Base-by-base conservation (phyloP, 2,888 invertebrate genomes). In the Standfussiana lucernea region DNA sequence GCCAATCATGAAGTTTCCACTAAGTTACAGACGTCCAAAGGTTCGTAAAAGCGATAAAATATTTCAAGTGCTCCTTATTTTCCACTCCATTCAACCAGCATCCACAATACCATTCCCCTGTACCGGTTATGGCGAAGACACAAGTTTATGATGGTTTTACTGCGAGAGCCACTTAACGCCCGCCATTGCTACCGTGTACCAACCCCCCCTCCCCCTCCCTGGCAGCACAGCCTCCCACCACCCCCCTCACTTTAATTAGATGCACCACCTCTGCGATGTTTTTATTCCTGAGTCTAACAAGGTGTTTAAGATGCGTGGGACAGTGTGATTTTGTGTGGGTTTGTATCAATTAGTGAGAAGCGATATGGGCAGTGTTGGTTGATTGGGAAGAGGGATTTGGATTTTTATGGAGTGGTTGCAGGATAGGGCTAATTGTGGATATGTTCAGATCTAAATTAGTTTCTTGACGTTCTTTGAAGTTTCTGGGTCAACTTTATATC, bases 111-210 rank as follows among this genome's bases (percentile, higher is more conserved):
- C 91, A 56, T 92, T 70, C 83, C 56, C 65, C 89, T 91, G 92
- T 95, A 91, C 94, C 80, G 85, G 92, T 92, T 92, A 93, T 93
- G 91, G 92, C 90, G 91, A 91, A 94, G 93, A 93, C 93, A 93
- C 93, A 93, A 94, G 95, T 96, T 96, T 96, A 96, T 96, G 96
- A 96, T 96, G 94, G 95, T 95, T 95, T 95, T 95, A 95, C 94
- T 90, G 93, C 93, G 91, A 94, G 95, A 91, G 95, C 94, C 96
- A 96, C 96, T 96, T 96, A 96, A 93, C 96, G 94, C 93, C 91
- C 91, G 91, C 91, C 90, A 87, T 90, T 89, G 94, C 94, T 95
- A 95, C 94, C 92, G 93, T 92, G 92, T 91, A 92, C 92, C 88
- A 86, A 77, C 85, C 88, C 35, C 53, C 87, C 86, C 59, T 86